phyloP scores from a whole-genome alignment of 2,888 invertebrate genomes.

The Xanthorhoe designata region DNA sequence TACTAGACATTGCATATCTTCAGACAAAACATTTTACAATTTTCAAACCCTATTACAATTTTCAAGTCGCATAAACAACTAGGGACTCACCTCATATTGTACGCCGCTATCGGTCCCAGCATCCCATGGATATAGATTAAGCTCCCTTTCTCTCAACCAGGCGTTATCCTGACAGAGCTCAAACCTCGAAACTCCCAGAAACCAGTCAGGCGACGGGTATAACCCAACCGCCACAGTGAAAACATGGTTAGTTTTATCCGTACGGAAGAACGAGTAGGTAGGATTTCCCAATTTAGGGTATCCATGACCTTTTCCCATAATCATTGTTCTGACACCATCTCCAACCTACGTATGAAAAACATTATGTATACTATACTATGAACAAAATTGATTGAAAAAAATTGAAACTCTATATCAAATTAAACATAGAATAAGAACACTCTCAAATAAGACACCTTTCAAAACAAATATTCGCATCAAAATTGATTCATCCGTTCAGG shows the following conservation, averaged over 20 bases:
- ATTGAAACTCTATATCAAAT: no score
- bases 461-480: no score
- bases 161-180: slow-evolving; percentile 95
- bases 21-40: no score
- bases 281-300: slow-evolving; percentile 72
- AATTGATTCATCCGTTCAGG: no score
- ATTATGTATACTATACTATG: no score
- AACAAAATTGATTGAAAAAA: background rate
- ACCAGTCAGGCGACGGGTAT: slow-evolving; percentile 95
- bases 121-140: slow-evolving; percentile 97
- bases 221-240: slow-evolving; percentile 67
- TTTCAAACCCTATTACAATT: no score
- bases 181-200: slow-evolving; percentile 95
- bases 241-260: slow-evolving; percentile 68
- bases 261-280: slow-evolving; percentile 71
- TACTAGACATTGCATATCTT: no score
- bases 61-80: background rate
- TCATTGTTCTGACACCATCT: slow-evolving; percentile 71
- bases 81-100: slow-evolving; percentile 89
- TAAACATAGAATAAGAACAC: no score
- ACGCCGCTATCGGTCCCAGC: slow-evolving; percentile 98
- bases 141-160: slow-evolving; percentile 92
- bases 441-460: no score
- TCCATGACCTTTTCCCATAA: slow-evolving; percentile 78
- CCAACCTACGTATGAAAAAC: slow-evolving; percentile 61